Evolutionary conservation across 2,113 vertebrate species (phyloP), one percentile per base, ranked within the genome.

Genomic region (Oncorhynchus kisutch): DNA sequence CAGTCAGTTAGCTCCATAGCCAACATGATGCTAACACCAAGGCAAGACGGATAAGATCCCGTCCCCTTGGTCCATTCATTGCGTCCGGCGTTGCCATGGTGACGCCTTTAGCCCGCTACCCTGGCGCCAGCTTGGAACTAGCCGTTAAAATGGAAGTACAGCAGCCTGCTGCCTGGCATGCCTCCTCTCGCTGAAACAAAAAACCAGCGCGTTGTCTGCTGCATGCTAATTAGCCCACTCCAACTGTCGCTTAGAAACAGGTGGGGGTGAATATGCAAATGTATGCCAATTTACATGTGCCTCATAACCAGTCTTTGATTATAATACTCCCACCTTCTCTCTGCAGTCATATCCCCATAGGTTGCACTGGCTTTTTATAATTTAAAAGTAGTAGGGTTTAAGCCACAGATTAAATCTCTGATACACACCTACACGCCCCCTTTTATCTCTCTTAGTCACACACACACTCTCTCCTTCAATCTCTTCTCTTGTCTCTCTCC

Each of bases 221-320:
- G 91, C 95, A 95, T 95, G 95, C 92, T 95, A 96, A 96, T 95
- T 94, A 95, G 27, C 92, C 92, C 69, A 82, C 90, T 92, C 93
- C 39, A 87, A 92, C 89, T 92, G 92, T 94, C 93, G 91, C 94
- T 88, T 88, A 93, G 90, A 95, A 96, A 96, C 95, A 96, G 95
- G 95, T 95, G 95, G 94, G 93, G 85, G 91, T 91, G 94, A 95
- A 94, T 95, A 95, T 96, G 95, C 93, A 96, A 95, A 96, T 96
- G 88, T 90, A 92, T 93, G 94, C 94, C 94, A 94, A 96, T 95
- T 92, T 94, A 94, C 93, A 93, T 94, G 83, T 84, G 87, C 90
- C 90, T 91, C 92, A 93, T 93, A 95, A 92, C 93, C 87, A 89
- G 87, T 83, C 71, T 59, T 67, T 94, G 94, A 94, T 94, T 92